Evolutionary conservation across 2,797 vertebrate species (phyloP).

Genomic region (Hemitrygon akajei): DNA sequence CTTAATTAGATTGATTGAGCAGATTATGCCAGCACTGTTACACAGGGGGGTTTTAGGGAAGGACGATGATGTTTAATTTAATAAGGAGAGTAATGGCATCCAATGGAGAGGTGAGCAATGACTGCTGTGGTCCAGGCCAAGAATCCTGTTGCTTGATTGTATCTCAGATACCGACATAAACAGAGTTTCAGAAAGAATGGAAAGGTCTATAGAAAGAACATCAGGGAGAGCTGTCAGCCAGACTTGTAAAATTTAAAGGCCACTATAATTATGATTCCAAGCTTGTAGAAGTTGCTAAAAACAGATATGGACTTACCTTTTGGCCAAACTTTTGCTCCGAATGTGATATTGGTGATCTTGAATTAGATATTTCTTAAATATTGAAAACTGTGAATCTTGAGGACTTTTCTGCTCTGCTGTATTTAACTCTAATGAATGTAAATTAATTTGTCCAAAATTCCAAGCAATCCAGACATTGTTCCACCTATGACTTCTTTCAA

Average conservation of each 20-base stretch:
- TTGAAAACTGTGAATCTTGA: neutral
- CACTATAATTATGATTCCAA: neutral
- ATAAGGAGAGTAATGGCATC: neutral
- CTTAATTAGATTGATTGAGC: neutral
- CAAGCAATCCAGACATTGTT: neutral
- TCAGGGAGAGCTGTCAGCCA: neutral
- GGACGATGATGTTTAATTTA: neutral
- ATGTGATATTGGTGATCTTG: neutral
- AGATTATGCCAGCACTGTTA: neutral
- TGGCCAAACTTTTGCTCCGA: neutral
- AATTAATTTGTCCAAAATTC: conserved; percentile 14
- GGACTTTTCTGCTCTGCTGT: neutral
- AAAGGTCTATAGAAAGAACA: neutral
- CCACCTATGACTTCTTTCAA: neutral
- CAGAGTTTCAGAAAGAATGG: neutral
- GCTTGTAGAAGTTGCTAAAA: neutral
- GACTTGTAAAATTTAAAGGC: neutral
- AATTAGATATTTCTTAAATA: neutral
- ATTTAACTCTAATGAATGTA: neutral
- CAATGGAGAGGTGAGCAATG: neutral
- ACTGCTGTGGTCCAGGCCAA: too few relatives aligned
- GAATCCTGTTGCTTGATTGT: neutral
- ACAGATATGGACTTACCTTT: neutral
- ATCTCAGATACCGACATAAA: neutral
- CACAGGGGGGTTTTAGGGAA: neutral